Evolutionary conservation across 2,888 invertebrate species (phyloP).

Genomic region (Taenaris catops): DNA sequence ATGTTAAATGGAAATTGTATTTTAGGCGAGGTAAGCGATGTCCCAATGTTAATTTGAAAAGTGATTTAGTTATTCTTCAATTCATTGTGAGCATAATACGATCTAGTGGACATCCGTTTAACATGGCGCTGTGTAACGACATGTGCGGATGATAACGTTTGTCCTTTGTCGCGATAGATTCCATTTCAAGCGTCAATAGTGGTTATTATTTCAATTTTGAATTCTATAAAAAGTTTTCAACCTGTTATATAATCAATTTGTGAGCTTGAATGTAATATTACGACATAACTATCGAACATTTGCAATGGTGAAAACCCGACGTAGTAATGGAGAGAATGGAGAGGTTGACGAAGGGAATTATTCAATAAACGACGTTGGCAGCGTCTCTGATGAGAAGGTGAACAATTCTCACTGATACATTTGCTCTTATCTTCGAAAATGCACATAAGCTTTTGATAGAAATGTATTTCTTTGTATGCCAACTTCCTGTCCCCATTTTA

Average conservation of each 20-base stretch:
- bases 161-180: constrained; percentile 58
- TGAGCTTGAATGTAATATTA: constrained; percentile 51
- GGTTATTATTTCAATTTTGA: constrained; percentile 36
- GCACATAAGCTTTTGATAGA: constrained; percentile 42
- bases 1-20: constrained; percentile 26
- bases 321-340: constrained; percentile 76
- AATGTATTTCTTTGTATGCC: constrained; percentile 35
- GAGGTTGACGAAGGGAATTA: constrained; percentile 72
- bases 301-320: constrained; percentile 79
- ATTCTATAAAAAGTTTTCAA: constrained; percentile 42
- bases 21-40: constrained; percentile 31
- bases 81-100: constrained; percentile 26
- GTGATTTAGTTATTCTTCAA: constrained; percentile 21
- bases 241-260: constrained; percentile 51
- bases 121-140: constrained; percentile 72
- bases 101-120: constrained; percentile 41
- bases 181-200: constrained; percentile 41
- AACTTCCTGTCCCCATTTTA: constrained; percentile 57
- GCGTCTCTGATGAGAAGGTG: constrained; percentile 75
- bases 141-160: constrained; percentile 68
- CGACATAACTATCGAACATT: constrained; percentile 40
- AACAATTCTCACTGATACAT: constrained; percentile 46
- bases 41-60: constrained; percentile 22
- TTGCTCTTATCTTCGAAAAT: constrained; percentile 38
- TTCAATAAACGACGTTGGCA: constrained; percentile 67